These are phyloP conservation scores for Mystacornis crossleyi DNA, from an alignment of 2,113 vertebrate species.

Conservation along the genomic window DNA sequence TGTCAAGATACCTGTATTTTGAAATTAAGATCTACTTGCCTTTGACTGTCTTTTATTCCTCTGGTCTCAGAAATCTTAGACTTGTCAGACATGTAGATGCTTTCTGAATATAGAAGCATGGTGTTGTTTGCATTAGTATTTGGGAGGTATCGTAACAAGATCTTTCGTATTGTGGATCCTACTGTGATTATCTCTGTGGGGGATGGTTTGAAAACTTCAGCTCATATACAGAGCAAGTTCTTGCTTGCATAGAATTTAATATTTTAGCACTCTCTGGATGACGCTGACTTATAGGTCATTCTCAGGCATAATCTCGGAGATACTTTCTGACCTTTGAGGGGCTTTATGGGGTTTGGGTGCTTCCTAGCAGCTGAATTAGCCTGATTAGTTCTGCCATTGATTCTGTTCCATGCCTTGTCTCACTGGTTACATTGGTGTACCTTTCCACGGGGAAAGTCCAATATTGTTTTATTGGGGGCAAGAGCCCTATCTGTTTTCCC, in stretches of 20 bases:
- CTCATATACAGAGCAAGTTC: background rate
- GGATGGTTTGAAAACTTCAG: background rate
- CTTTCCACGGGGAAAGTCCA: background rate
- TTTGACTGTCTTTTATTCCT: conserved; percentile 5
- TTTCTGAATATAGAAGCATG: conserved; percentile 31
- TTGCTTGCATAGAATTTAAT: background rate
- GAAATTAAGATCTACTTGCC: background rate
- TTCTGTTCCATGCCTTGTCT: background rate
- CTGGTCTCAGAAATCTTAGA: background rate
- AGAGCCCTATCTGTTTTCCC: background rate
- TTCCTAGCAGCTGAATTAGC: background rate
- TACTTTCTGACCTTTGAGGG: background rate
- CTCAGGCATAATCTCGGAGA: background rate
- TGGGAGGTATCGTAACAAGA: background rate
- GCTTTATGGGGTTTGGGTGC: background rate
- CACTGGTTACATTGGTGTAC: background rate
- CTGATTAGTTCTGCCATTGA: background rate
- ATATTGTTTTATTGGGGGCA: background rate
- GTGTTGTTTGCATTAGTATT: conserved; percentile 14
- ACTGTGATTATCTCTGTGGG: background rate
- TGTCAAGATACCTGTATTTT: background rate
- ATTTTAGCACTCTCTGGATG: background rate
- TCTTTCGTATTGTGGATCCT: background rate
- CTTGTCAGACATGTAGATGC: background rate
- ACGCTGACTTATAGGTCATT: background rate